Evolutionary conservation across 23 tunicate species (phyloP).

Genomic region (Halocynthia aurantium): DNA sequence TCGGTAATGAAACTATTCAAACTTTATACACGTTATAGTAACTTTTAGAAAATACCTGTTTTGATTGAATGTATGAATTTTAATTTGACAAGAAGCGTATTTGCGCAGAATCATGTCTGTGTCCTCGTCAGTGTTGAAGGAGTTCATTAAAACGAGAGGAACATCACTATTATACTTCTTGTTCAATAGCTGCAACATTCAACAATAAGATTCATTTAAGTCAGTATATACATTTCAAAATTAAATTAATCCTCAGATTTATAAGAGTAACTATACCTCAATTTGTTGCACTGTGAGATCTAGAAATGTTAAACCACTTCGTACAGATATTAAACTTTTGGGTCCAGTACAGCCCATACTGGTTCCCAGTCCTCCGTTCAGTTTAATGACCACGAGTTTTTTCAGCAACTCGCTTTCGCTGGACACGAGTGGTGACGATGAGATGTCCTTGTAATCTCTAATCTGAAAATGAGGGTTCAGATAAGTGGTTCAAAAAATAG

Average conservation of each 20-base stretch:
- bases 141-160: conserved; percentile 94
- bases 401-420: conserved; percentile 53
- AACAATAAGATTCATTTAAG: not conserved
- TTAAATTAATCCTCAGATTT: no score
- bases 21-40: not conserved
- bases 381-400: conserved; percentile 88
- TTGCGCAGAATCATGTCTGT: conserved; percentile 87
- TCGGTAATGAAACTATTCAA: not conserved
- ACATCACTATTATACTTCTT: conserved; percentile 71
- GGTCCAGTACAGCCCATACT: conserved; percentile 98
- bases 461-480: not conserved
- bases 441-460: conserved; percentile 40
- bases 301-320: conserved; percentile 87
- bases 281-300: conserved; percentile 97
- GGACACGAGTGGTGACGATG: conserved; percentile 1
- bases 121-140: conserved; percentile 95
- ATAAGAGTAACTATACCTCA: conserved; percentile 32
- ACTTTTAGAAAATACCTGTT: conserved; percentile 36
- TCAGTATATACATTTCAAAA: no score
- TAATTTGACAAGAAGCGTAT: conserved; percentile 81
- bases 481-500: not conserved
- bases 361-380: conserved; percentile 97
- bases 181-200: conserved; percentile 35
- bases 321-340: conserved; percentile 85
- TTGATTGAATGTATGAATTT: conserved; percentile 87